Conservation (phyloP, 2,113 vertebrate genomes). For the Blennius ocellaris region DNA sequence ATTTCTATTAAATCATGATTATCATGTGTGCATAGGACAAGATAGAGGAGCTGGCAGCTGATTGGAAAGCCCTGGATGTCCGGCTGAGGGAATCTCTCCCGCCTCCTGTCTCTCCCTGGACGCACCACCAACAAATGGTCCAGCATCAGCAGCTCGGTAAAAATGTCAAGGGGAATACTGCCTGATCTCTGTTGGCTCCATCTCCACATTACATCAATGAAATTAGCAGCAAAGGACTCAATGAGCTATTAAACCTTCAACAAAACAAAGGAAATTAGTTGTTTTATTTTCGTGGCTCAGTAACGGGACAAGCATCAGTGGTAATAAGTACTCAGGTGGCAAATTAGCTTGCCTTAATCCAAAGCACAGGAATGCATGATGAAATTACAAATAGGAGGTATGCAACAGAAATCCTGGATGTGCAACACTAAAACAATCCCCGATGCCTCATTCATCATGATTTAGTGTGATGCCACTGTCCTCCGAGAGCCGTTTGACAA, state of each 20-base stretch:
- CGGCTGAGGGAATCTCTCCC: conserved; percentile 78
- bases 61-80: conserved; percentile 83
- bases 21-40: conserved; percentile 61
- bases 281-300: conserved; percentile 10
- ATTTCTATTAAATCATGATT: conserved; percentile 7
- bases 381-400: conserved; percentile 43
- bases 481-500: conserved; percentile 43
- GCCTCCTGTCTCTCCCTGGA: conserved; percentile 71
- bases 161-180: conserved; percentile 1
- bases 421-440: conserved; percentile 25
- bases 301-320: not conserved
- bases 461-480: conserved; percentile 34
- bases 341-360: conserved; percentile 20
- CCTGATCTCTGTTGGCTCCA: not conserved
- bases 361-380: conserved; percentile 25
- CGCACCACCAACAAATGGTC: conserved; percentile 68
- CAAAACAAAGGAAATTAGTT: not conserved
- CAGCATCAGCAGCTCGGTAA: conserved; percentile 84
- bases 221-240: not conserved
- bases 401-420: conserved; percentile 26
- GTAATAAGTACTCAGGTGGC: conserved; percentile 16
- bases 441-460: conserved; percentile 30
- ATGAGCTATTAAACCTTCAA: conserved; percentile 7
- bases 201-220: not conserved
- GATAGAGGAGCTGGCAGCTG: conserved; percentile 82